These are phyloP conservation scores for Adela reaumurella DNA, from an alignment of 2,888 invertebrate species.

Conservation along the genomic window DNA sequence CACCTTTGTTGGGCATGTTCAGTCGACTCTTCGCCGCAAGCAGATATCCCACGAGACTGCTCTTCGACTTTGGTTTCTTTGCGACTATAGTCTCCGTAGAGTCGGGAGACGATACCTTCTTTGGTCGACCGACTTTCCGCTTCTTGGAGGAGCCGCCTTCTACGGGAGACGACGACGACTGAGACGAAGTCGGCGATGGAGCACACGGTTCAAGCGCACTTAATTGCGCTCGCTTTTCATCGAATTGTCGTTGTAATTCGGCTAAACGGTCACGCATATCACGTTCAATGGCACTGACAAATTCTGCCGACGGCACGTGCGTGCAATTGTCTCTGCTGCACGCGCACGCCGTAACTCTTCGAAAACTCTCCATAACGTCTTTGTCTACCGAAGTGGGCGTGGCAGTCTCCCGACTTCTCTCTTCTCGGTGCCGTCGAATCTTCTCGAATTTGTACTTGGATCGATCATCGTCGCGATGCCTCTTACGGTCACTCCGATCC, in stretches of 20 bases:
- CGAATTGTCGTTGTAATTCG: constrained; percentile 76
- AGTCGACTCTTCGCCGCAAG: constrained; percentile 62
- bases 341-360: constrained; percentile 37
- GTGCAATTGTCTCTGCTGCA: constrained; percentile 28
- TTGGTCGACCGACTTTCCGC: constrained; percentile 78
- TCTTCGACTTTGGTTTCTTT: constrained; percentile 72
- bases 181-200: constrained; percentile 38
- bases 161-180: constrained; percentile 41
- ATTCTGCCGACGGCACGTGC: constrained; percentile 48
- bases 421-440: constrained; percentile 40
- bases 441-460: constrained; percentile 43
- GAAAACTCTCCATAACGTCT: constrained; percentile 38
- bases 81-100: constrained; percentile 79
- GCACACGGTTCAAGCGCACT: constrained; percentile 63
- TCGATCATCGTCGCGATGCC: constrained; percentile 40
- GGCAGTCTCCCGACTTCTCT: constrained; percentile 25
- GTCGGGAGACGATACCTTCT: constrained; percentile 63
- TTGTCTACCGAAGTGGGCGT: constrained; percentile 21
- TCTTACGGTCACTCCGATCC: constrained; percentile 33
- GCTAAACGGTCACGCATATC: constrained; percentile 79
- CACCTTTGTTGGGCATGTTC: constrained; percentile 38
- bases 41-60: constrained; percentile 62
- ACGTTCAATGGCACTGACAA: constrained; percentile 72
- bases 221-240: constrained; percentile 81
- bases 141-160: constrained; percentile 64